Evolutionary conservation across 2,797 vertebrate genomes (phyloP), one percentile per base, ranked within the genome.

Genomic region (Luscinia luscinia): DNA sequence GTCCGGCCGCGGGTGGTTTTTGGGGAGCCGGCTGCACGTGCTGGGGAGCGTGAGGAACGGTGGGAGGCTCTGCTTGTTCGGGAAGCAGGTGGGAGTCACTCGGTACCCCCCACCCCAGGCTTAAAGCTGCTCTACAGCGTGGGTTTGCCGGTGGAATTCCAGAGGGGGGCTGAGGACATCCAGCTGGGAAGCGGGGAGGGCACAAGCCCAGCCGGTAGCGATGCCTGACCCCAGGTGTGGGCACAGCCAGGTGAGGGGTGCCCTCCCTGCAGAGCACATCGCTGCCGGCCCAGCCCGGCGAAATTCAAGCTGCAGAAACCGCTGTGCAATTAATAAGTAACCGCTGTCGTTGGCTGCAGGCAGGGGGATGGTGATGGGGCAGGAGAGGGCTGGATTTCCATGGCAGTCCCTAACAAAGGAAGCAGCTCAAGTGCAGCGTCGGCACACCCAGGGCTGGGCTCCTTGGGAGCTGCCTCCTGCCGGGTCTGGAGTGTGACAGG

Each of bases 281-380:
- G 3, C 32, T 0, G 3, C 34, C 1, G 1, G 48, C 22, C 28
- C 81, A 58, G 58, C 79, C 52, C 10, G 4, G 58, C 6, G 75
- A 81, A 90, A 95, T 61, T 61, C 87, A 84, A 90, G 76, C 88
- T 85, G 67, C 85, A 76, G 85, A 91, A 88, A 51, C 84, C 3
- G 1, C 85, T 23, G 38, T 73, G 73, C 72, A 72, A 85, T 95
- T 93, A 96, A 92, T 93, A 57, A 93, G 75, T 90, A 94, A 94
- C 90, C 1, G 6, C 61, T 75, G 84, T 32, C 57, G 82, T 94
- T 57, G 58, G 73, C 73, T 62, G 9, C 0, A 3, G 55, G 54
- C 69, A 12, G 57, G 34, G 70, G 62, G 43, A 26, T 0, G 1
- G 40, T 66, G 1, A n/a, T 69, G 84, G 7, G 87, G 61, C 82